phyloP scores from a whole-genome alignment of 2,888 invertebrate genomes.

The Leucophenga maculata region DNA sequence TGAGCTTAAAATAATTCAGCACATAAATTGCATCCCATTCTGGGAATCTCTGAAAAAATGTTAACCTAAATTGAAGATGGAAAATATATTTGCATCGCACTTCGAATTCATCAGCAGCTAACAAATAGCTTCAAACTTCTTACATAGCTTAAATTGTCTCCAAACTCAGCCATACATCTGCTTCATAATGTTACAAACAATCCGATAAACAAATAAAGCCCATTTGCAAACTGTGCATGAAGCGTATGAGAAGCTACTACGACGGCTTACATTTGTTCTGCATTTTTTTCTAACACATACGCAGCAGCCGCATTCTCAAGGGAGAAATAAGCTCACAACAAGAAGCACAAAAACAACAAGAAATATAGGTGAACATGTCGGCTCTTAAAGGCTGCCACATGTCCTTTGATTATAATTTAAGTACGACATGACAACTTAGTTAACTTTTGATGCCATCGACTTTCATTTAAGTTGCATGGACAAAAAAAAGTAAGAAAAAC shows the following conservation, averaged over 20 bases:
- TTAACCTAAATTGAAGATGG: too few relatives aligned
- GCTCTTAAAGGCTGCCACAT: constrained; percentile 42
- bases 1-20: too few relatives aligned
- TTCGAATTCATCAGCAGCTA: too few relatives aligned
- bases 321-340: constrained; percentile 51
- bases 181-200: too few relatives aligned
- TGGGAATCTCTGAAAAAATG: too few relatives aligned
- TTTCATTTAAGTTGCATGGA: not conserved
- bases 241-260: not conserved
- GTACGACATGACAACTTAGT: constrained; percentile 66
- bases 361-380: constrained; percentile 23
- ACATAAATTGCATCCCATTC: too few relatives aligned
- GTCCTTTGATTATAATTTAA: constrained; percentile 67
- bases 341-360: constrained; percentile 34
- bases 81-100: too few relatives aligned
- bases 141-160: too few relatives aligned
- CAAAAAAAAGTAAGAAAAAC: not conserved
- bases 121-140: too few relatives aligned
- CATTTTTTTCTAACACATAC: not conserved
- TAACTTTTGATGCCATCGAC: constrained; percentile 54
- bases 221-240: constrained; percentile 23
- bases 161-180: too few relatives aligned
- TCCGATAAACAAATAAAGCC: constrained; percentile 7
- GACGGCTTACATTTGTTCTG: constrained; percentile 26
- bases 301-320: constrained; percentile 39